Percentiles rank a stretch among this genome's conserved stretches.
Conservation (phyloP, 2,797 vertebrate species). For the Calcarius lapponicus region DNA sequence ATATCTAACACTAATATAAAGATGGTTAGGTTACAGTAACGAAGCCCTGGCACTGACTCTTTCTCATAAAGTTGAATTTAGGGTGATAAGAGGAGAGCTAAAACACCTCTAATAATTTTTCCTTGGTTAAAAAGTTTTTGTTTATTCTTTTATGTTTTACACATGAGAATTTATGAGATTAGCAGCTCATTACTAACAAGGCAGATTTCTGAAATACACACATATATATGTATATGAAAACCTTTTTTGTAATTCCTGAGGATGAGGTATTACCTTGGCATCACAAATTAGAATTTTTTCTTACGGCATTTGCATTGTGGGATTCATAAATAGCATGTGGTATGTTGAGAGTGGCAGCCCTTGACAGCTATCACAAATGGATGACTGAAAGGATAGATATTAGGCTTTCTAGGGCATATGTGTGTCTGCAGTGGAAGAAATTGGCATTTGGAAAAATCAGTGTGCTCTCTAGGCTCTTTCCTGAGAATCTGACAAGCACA, state of each 20-base stretch:
- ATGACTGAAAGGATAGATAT: neutral
- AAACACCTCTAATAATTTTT: neutral
- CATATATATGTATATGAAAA: neutral
- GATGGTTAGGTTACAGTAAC: neutral
- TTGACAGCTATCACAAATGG: constrained; percentile 14
- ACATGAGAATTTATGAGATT: neutral
- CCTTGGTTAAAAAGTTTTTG: neutral
- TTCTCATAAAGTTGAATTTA: neutral
- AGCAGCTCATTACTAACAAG: neutral
- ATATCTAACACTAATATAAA: neutral
- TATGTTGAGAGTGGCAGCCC: neutral
- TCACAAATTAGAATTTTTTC: neutral
- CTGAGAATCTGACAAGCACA: neutral
- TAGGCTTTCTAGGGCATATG: neutral
- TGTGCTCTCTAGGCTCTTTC: neutral
- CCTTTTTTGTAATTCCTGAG: neutral
- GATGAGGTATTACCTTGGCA: neutral
- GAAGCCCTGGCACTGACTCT: neutral
- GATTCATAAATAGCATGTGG: neutral
- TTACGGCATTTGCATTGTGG: neutral
- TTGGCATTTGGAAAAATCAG: neutral
- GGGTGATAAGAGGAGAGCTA: neutral
- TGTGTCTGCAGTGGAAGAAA: neutral
- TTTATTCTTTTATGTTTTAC: neutral
- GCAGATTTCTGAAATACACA: neutral